Percentiles rank a stretch among this genome's conserved stretches.
Evolutionary conservation across 2,888 invertebrate genomes (phyloP).

Genomic region (Volucella zonaria): DNA sequence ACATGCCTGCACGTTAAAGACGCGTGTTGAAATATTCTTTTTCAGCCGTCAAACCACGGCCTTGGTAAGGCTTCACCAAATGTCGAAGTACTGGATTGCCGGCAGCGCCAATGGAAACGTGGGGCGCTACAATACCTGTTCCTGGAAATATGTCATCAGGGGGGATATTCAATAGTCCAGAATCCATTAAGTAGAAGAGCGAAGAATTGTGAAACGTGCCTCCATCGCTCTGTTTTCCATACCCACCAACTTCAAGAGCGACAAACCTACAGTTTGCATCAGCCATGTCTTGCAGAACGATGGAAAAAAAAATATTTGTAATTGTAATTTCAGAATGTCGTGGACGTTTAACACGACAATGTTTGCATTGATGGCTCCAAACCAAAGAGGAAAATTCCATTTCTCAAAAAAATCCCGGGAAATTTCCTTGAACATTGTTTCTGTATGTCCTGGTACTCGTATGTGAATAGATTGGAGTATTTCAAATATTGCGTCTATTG

Average conservation of each 20-base stretch:
- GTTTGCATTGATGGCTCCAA: background rate
- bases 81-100: background rate
- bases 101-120: background rate
- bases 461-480: too few relatives aligned
- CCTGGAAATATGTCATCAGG: background rate
- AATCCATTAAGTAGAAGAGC: background rate
- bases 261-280: too few relatives aligned
- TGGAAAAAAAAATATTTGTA: background rate
- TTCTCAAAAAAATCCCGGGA: background rate
- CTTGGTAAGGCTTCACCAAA: too few relatives aligned
- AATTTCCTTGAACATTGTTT: background rate
- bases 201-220: background rate
- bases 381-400: background rate
- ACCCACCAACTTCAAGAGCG: too few relatives aligned
- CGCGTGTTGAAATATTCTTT: background rate
- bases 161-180: background rate
- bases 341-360: background rate
- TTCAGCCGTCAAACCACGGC: too few relatives aligned
- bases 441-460: background rate
- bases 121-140: background rate
- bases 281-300: background rate
- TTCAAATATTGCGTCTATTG: too few relatives aligned
- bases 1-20: background rate
- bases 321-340: background rate
- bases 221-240: too few relatives aligned